These are phyloP conservation scores for Lacerta viridis DNA, from an alignment of 2,797 vertebrate genomes.

Conservation along the genomic window DNA sequence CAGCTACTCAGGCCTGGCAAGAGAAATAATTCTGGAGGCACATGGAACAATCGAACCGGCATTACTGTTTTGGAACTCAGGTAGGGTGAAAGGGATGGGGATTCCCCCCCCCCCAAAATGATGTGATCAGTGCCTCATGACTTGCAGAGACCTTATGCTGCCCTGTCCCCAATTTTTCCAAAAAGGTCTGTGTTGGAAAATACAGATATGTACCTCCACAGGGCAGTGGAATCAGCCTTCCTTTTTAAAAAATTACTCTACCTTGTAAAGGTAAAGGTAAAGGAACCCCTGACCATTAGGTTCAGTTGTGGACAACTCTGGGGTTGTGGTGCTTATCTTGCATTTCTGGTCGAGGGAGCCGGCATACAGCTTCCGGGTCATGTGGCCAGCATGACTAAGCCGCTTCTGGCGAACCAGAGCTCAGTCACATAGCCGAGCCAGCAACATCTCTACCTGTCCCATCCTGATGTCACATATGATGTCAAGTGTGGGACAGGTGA, in stretches of 20 bases:
- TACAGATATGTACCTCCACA: neutral
- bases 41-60: neutral
- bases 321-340: too few species aligned
- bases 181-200: neutral
- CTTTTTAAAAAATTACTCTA: neutral
- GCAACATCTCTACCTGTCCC: too few species aligned
- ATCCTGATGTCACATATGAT: too few species aligned
- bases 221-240: neutral
- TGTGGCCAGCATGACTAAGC: too few species aligned
- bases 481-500: too few species aligned
- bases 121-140: neutral
- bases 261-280: too few species aligned
- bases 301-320: too few species aligned
- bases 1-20: neutral
- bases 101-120: neutral
- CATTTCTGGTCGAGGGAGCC: too few species aligned
- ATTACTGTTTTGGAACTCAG: neutral
- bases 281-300: too few species aligned
- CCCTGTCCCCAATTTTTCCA: neutral
- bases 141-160: neutral
- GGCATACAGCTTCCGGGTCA: too few species aligned
- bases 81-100: neutral
- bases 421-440: too few species aligned
- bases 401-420: too few species aligned
- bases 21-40: neutral